Evolutionary conservation across 2,888 invertebrate species (phyloP), one percentile per base, ranked within the genome.

Genomic region (Perizoma affinitatum): DNA sequence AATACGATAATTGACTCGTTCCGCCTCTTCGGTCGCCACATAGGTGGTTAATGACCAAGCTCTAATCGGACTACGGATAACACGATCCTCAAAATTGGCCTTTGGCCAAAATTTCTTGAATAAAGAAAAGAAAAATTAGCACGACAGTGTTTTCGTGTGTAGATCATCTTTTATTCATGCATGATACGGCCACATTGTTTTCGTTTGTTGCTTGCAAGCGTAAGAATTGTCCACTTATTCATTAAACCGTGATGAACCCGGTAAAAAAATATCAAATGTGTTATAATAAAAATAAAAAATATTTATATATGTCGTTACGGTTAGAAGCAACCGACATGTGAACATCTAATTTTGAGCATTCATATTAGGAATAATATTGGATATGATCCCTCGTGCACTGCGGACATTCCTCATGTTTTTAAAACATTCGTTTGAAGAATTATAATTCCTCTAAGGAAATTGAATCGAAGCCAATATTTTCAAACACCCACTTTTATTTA

Each of bases 151-250:
- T 40, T 56, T 49, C n/a, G n/a, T 46, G 43, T 54, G 54, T 57
- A 10, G 42, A 8, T 9, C 38, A 47, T 51, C 50, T 55, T 55
- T 58, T 58, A 58, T 52, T 54, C 42, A 58, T 54, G 57, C 60
- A 54, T 54, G 57, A 44, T 50, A 46, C 44, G 47, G 42, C 44
- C 41, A 45, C 35, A 42, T 53, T 56, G 4, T 42, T 41, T 48
- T 34, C 8, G 9, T 45, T 48, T 58, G 36, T 36, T 47, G 51
- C 52, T 55, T 52, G 11, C n/a, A 44, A 38, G 43, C 45, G 10
- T 57, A 56, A 51, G 11, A 47, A 55, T 44, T 7, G 44, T n/a
- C 38, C 35, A 11, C 44, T 42, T n/a, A 42, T 44, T 22, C 7
- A 44, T 11, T 44, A 8, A 4, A n/a, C 9, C 22, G 22, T 3